phyloP scores from a whole-genome alignment of 2,888 invertebrate species.

The Nysson spinosus region DNA sequence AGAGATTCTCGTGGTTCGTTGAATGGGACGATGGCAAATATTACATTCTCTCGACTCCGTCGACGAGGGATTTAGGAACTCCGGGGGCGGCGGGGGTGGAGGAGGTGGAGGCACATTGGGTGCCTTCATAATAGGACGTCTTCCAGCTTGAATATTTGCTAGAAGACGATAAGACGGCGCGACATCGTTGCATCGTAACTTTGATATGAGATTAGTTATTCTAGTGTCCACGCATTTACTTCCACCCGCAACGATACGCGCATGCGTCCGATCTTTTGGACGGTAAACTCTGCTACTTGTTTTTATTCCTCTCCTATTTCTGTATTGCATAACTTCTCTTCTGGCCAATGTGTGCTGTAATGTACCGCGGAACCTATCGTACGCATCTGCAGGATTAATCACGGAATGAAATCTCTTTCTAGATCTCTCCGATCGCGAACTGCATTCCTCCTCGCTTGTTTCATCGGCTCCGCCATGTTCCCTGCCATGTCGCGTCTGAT shows the following conservation, averaged over 20 bases:
- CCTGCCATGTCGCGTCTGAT: background rate
- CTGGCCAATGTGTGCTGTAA: slow-evolving; percentile 47
- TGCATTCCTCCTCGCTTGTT: background rate
- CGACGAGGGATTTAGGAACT: background rate
- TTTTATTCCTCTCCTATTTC: background rate
- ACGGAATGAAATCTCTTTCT: background rate
- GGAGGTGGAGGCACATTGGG: background rate
- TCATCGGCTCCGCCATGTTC: slow-evolving; percentile 24
- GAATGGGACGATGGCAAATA: slow-evolving; percentile 29
- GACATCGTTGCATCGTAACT: slow-evolving; percentile 14
- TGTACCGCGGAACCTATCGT: slow-evolving; percentile 49
- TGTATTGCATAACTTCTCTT: slow-evolving; percentile 14
- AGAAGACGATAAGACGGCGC: slow-evolving; percentile 34
- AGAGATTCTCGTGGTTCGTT: background rate
- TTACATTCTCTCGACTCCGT: slow-evolving; percentile 11
- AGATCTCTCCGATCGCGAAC: background rate
- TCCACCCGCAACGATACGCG: too few relatives aligned
- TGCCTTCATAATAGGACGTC: background rate
- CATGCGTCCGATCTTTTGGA: background rate
- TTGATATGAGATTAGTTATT: slow-evolving; percentile 1
- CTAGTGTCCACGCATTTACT: background rate
- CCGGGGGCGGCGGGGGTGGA: background rate
- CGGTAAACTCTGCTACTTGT: background rate
- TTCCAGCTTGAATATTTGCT: slow-evolving; percentile 7
- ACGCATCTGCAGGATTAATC: slow-evolving; percentile 33